Base-by-base conservation (phyloP, 1,140 invertebrate genomes). In the Aplysia californica region DNA sequence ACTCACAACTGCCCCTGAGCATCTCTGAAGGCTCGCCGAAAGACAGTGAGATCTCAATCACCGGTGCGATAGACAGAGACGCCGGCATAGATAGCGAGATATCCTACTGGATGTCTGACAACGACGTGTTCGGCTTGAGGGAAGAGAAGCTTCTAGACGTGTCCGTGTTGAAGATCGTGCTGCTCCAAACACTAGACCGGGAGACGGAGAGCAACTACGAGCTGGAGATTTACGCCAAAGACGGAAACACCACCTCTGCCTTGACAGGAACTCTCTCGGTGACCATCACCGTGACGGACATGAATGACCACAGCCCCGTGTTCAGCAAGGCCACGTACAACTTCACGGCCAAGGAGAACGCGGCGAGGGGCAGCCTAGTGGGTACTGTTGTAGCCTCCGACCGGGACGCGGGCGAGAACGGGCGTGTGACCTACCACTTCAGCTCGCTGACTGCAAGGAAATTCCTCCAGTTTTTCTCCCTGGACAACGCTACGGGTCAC, bases 221-320 rank as follows among this genome's bases (percentile, higher is more conserved):
- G 0, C 78, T 99, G 75, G 94, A 94, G 26, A 94, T 99, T 66
- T 93, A 95, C 39, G 97, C 96, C 29, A 95, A 93, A 44, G 97
- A 98, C 90, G 93, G 93, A 73, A 96, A 96, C 92, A 91, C 83
- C 94, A 96, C 77, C 92, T 94, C 26, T 93, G 95, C 36, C 93
- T 93, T 86, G 82, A 92, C 92, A 23, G 84, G 83, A 44, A 82
- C 81, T 58, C 69, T 84, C 56, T 35, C 75, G 4, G 83, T 88
- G 0, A 79, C 67, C 31, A 79, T 89, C 20, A 76, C 38, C 21
- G 84, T 89, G 6, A 79, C 83, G 94, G 97, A 99, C 86, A 91
- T 97, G 21, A 98, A 98, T 88, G 97, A 98, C 90, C 96, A 97
- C 90, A 91, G 95, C 82, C 96, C 96, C 1, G 92, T 94, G 69